Percentiles rank a stretch among this genome's conserved stretches.
phyloP scores from a whole-genome alignment of 2,888 invertebrate species.

The Pherbina coryleti region DNA sequence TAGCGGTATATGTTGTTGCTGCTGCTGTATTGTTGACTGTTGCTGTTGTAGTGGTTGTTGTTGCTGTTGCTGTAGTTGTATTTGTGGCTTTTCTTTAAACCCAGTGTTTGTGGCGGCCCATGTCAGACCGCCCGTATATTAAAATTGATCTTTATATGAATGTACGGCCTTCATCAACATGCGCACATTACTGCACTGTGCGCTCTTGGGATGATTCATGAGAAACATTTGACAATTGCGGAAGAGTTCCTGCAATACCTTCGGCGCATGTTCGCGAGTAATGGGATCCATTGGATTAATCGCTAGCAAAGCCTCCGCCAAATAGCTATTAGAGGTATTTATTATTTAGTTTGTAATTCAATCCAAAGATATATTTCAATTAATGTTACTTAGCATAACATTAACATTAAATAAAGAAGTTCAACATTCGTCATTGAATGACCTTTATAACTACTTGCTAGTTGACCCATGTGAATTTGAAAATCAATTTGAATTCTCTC shows the following conservation, averaged over 20 bases:
- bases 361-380: no score
- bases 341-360: neutral
- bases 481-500: no score
- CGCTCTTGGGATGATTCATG: conserved; percentile 75
- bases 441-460: no score
- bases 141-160: conserved; percentile 67
- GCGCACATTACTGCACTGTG: conserved; percentile 71
- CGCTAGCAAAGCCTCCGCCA: conserved; percentile 88
- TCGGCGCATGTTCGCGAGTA: conserved; percentile 85
- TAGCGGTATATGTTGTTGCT: neutral
- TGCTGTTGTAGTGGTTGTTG: conserved; percentile 15
- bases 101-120: conserved; percentile 42
- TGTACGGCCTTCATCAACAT: conserved; percentile 67
- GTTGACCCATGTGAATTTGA: no score
- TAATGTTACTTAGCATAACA: no score
- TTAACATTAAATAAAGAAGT: no score
- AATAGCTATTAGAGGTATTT: conserved; percentile 75
- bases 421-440: no score
- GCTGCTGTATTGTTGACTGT: neutral
- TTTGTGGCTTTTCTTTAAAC: conserved; percentile 13
- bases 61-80: conserved; percentile 18
- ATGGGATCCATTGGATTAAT: conserved; percentile 82
- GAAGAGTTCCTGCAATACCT: conserved; percentile 81
- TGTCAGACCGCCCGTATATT: conserved; percentile 48
- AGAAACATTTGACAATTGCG: conserved; percentile 81